Percentiles rank a stretch among this genome's conserved stretches.
Evolutionary conservation across 2,113 vertebrate genomes (phyloP).

Genomic region (Cynocephalus volans): DNA sequence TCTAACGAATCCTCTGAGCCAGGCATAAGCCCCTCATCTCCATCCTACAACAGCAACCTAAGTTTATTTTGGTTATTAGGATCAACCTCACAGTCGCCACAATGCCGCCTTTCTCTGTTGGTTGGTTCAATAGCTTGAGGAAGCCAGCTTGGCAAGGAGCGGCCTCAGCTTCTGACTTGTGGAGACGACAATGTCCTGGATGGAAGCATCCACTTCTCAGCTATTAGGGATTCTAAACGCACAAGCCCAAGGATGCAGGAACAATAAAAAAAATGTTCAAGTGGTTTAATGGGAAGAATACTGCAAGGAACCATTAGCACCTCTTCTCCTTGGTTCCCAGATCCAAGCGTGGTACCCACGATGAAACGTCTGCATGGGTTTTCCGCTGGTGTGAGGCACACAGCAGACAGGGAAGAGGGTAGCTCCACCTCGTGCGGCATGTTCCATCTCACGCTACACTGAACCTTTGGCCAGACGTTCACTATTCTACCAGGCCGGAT

Average conservation of each 20-base stretch:
- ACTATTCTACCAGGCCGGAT: background rate
- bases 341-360: background rate
- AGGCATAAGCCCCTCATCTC: too few species aligned
- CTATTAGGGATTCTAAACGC: background rate
- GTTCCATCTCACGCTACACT: background rate
- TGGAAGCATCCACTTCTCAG: background rate
- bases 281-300: background rate
- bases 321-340: background rate
- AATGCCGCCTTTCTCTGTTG: background rate
- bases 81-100: background rate
- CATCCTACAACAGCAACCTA: background rate
- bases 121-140: background rate
- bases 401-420: background rate
- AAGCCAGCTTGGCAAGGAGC: background rate
- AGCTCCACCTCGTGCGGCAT: background rate
- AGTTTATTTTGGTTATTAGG: background rate
- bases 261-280: background rate
- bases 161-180: background rate
- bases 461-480: background rate
- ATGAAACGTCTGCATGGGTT: background rate
- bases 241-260: background rate
- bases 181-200: background rate
- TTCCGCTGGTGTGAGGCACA: too few species aligned
- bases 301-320: background rate
- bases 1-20: background rate